Base-by-base conservation (phyloP, 2,113 vertebrate genomes). In the Pampusana beccarii region DNA sequence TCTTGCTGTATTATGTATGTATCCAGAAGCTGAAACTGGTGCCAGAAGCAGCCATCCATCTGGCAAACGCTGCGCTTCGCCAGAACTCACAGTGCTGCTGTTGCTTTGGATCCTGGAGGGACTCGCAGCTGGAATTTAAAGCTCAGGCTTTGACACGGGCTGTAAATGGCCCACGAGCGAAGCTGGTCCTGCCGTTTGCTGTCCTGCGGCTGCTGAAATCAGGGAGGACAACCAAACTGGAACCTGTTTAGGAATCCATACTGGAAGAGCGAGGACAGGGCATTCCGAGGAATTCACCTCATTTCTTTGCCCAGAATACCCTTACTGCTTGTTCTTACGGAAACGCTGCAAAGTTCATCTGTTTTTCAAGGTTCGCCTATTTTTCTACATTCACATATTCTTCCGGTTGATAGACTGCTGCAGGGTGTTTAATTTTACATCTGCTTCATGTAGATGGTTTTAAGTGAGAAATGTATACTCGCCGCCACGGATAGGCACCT, bases 11-110 rank as follows among this genome's bases (percentile, higher is more conserved):
- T 80, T 86, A 75, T 64, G 33, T 78, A 46, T 72, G 34, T 75
- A 72, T 72, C 70, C 91, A 96, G 96, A 86, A 96, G 92, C 92
- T 82, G 88, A 65, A 94, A 80, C 29, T 46, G 33, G 28, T 87
- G 88, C 90, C 89, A 86, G 84, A 88, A 92, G 90, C 66, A 87
- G 53, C 70, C 89, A 84, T 89, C 86, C 77, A 81, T 92, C 89
- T 93, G 77, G 88, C 80, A 93, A 80, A 86, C 36, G 53, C 36
- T 19, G 65, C 42, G 33, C 69, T 93, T 80, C 86, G 82, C 82
- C 78, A 88, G 88, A 92, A 86, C 19, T 78, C 60, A 54, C 9
- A 81, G 58, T 42, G 17, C 83, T 93, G 66, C 85, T 93, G 57
- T 96, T 95, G 71, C 71, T 73, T 61, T 89, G 62, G n/a, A 87